Evolutionary conservation across 2,797 vertebrate species (phyloP).

Genomic region (Brachyrhaphis roseni): DNA sequence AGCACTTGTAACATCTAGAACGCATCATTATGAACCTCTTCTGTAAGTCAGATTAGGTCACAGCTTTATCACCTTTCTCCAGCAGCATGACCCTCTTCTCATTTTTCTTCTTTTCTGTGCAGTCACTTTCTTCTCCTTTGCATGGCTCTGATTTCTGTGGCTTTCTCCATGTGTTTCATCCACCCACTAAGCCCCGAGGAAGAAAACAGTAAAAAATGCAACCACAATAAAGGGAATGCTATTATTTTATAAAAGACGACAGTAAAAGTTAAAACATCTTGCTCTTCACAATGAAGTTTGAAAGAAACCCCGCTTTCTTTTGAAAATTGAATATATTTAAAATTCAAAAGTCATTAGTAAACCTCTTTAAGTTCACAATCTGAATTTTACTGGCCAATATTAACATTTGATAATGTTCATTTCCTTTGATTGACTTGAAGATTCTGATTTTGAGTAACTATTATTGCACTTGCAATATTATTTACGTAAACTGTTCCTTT

Average conservation of each 20-base stretch:
- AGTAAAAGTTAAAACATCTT: background rate
- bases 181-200: background rate
- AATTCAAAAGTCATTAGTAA: constrained; percentile 41
- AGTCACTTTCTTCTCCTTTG: constrained; percentile 1
- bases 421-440: background rate
- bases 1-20: constrained; percentile 40
- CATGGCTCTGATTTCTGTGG: constrained; percentile 5
- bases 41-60: constrained; percentile 31
- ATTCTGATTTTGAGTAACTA: background rate
- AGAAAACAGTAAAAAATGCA: background rate
- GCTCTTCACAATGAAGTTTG: background rate
- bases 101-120: constrained; percentile 17
- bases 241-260: background rate
- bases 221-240: background rate
- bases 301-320: background rate
- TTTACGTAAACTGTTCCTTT: background rate
- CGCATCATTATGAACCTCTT: constrained; percentile 37
- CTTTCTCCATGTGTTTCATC: background rate
- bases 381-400: background rate
- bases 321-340: constrained; percentile 13
- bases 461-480: background rate
- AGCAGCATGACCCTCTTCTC: constrained; percentile 23
- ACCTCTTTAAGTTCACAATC: background rate
- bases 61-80: constrained; percentile 26
- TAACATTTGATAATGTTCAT: background rate